These are phyloP conservation scores for Antigone vipio DNA, from an alignment of 2,113 vertebrate species.

Conservation along the genomic window DNA sequence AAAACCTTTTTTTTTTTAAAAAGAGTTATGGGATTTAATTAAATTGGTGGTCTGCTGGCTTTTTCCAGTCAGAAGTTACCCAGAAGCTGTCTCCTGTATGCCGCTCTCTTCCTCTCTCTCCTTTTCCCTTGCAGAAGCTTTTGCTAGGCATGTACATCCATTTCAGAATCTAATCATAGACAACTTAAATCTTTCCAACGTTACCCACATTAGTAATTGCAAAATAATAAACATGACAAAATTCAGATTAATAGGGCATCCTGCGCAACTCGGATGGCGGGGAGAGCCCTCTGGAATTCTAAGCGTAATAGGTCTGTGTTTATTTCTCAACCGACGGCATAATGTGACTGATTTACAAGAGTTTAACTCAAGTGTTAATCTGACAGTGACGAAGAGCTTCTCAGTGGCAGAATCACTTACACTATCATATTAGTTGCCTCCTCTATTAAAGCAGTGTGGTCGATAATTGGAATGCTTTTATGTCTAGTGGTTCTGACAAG, in stretches of 20 bases:
- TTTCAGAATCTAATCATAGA: constrained; percentile 44
- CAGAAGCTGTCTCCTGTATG: background rate
- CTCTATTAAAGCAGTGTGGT: constrained; percentile 81
- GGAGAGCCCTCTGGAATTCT: constrained; percentile 72
- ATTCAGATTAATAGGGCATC: constrained; percentile 67
- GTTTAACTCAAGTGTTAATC: constrained; percentile 87
- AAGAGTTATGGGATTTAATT: constrained; percentile 17
- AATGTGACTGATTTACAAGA: constrained; percentile 85
- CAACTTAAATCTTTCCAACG: constrained; percentile 53
- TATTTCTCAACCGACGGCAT: constrained; percentile 75
- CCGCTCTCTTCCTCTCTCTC: background rate
- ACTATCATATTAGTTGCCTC: constrained; percentile 83
- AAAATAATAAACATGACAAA: constrained; percentile 74
- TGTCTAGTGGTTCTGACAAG: constrained; percentile 91
- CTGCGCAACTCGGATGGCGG: constrained; percentile 2
- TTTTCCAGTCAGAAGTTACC: constrained; percentile 11
- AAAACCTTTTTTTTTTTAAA: background rate
- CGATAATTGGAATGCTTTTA: constrained; percentile 93
- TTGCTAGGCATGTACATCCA: background rate
- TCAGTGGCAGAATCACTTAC: constrained; percentile 80
- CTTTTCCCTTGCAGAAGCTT: background rate
- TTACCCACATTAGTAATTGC: constrained; percentile 54
- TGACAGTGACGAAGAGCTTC: constrained; percentile 85
- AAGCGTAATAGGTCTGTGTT: constrained; percentile 76
- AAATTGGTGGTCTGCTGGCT: background rate